Evolutionary conservation across 2,888 invertebrate genomes (phyloP), one percentile per base, ranked within the genome.

Genomic region (Chrysolina oricalcia): DNA sequence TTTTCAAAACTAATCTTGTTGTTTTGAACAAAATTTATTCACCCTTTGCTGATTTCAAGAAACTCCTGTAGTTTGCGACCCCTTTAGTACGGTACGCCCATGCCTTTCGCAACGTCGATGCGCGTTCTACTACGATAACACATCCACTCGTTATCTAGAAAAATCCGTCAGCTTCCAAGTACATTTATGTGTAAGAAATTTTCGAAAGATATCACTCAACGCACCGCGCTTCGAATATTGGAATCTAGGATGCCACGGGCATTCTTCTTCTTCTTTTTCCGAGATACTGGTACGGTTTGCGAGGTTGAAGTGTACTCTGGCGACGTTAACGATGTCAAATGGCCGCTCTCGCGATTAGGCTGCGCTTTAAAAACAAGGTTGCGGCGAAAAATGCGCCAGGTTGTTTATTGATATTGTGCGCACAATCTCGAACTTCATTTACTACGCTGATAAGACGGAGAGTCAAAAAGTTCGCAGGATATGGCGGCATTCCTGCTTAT

Each of bases 101-200:
- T 74, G 74, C 8, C 8, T 46, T n/a, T 13, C 50, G 50, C 71
- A 72, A 72, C 72, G 67, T 74, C 69, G 65, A 76, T 73, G 66
- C 64, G 63, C 73, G 70, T 62, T 71, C 73, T 72, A 17, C 35
- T 41, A 40, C 40, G 75, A 78, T 78, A 78, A 75, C 63, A 64
- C 62, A n/a, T 56, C 64, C 67, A 63, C 40, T 64, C 43, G 73
- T 69, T 77, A 74, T 74, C 77, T 70, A 46, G 56, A 73, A 77
- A 75, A 77, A 73, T 75, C 43, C 75, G 65, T 73, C 75, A 70
- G 77, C 77, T 73, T 56, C 74, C 78, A 74, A 78, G 78, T 76
- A 74, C 72, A 35, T 76, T 78, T 70, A 72, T 74, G 65, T 78
- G 76, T 74, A 78, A 78, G 76, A 73, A 74, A 78, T 70, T 76